A percentile compares a stretch with the other conserved stretches of the same genome.
Conservation (phyloP, 1,140 invertebrate genomes). For the Caenorhabditis elegans region DNA sequence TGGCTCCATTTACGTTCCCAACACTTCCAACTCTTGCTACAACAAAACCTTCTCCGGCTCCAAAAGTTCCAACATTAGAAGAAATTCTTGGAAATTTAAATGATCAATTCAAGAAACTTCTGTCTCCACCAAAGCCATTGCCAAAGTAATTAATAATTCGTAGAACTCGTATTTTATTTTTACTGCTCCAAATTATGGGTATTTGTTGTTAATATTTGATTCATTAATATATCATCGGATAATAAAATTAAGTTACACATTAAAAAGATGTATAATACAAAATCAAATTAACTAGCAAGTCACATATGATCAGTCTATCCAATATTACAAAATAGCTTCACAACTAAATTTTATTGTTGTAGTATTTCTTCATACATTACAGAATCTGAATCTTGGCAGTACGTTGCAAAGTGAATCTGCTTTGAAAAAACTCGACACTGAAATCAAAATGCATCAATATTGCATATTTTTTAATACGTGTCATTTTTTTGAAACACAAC, state of each 20-base stretch:
- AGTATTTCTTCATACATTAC: too few species aligned
- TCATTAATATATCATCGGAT: not conserved
- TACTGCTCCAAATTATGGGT: not conserved
- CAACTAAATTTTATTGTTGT: too few species aligned
- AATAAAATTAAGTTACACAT: not conserved
- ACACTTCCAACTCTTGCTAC: not conserved
- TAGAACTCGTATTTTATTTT: not conserved
- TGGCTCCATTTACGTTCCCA: not conserved
- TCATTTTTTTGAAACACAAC: not conserved
- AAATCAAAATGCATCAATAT: too few species aligned
- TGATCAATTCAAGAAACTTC: conserved; percentile 15
- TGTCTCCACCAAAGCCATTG: not conserved
- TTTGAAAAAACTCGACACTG: too few species aligned
- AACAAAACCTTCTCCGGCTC: not conserved
- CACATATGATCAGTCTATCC: too few species aligned
- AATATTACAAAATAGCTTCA: too few species aligned
- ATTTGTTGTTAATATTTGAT: not conserved
- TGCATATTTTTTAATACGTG: too few species aligned
- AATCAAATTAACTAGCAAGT: too few species aligned
- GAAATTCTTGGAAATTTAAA: conserved; percentile 10
- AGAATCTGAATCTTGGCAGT: too few species aligned
- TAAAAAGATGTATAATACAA: too few species aligned
- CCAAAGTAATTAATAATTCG: not conserved
- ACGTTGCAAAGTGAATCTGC: too few species aligned
- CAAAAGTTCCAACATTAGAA: conserved; percentile 21